phyloP scores from a whole-genome alignment of 2,888 invertebrate species.

The Phengaris alcon region DNA sequence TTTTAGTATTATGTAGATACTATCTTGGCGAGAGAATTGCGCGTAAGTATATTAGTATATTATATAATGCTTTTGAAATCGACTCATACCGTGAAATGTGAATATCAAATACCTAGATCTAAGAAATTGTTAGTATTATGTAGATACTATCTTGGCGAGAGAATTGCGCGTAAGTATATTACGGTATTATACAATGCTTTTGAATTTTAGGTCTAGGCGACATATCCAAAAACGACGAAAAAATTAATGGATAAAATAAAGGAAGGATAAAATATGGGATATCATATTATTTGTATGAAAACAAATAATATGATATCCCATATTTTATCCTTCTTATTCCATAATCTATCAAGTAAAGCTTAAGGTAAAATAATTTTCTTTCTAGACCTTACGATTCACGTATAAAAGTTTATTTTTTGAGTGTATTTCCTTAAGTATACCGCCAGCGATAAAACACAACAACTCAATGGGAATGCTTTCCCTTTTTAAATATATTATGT shows the following conservation, averaged over 20 bases:
- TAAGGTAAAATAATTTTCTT: too few relatives aligned
- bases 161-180: not conserved
- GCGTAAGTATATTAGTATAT: too few relatives aligned
- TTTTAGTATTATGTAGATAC: not conserved
- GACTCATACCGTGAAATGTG: not conserved
- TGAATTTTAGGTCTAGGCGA: too few relatives aligned
- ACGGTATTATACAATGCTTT: not conserved
- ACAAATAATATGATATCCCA: too few relatives aligned
- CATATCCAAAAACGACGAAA: too few relatives aligned
- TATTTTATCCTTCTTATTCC: too few relatives aligned
- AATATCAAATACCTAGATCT: not conserved
- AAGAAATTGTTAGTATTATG: not conserved
- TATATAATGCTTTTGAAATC: constrained; percentile 1
- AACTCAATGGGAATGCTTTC: not conserved
- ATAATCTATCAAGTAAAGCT: too few relatives aligned
- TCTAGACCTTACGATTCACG: not conserved
- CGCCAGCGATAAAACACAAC: not conserved
- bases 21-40: not conserved
- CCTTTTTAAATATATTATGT: constrained; percentile 4
- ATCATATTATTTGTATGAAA: too few relatives aligned
- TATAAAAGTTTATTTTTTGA: not conserved
- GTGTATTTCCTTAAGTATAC: not conserved
- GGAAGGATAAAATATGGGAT: too few relatives aligned
- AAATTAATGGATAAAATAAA: too few relatives aligned
- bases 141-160: not conserved